A percentile compares a stretch with the other conserved stretches of the same genome.
Evolutionary conservation across 2,797 vertebrate genomes (phyloP).

Genomic region (Danio tinwini): DNA sequence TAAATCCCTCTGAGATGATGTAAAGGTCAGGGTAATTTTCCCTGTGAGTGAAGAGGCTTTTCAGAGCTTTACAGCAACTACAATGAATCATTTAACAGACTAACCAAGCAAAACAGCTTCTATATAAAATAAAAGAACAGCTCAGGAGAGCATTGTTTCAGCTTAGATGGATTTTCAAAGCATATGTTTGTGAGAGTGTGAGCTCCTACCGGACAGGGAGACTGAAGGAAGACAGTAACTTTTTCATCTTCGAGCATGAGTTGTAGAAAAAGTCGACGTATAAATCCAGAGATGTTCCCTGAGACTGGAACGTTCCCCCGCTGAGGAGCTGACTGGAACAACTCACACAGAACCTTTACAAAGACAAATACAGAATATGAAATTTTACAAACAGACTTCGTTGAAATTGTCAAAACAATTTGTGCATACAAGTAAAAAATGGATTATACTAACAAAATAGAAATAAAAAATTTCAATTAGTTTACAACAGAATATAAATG

Average conservation of each 20-base stretch:
- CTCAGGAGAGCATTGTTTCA: constrained; percentile 12
- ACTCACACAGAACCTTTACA: constrained; percentile 95
- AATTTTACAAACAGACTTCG: too few species aligned
- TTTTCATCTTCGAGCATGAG: constrained; percentile 99
- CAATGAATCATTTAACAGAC: constrained; percentile 43
- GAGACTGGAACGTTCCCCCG: constrained; percentile 91
- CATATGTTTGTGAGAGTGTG: neutral
- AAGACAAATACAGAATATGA: neutral
- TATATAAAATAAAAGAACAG: constrained; percentile 13
- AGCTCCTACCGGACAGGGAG: constrained; percentile 91
- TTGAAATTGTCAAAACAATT: too few species aligned
- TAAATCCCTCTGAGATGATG: constrained; percentile 44
- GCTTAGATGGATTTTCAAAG: constrained; percentile 2
- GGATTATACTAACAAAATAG: too few species aligned
- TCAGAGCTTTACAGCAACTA: constrained; percentile 25
- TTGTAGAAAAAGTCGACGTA: constrained; percentile 95
- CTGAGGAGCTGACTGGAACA: constrained; percentile 97
- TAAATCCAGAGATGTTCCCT: constrained; percentile 98
- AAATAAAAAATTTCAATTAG: too few species aligned
- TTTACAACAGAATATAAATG: too few species aligned
- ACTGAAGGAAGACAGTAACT: constrained; percentile 98
- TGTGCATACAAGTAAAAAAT: too few species aligned
- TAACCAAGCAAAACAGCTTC: constrained; percentile 12
- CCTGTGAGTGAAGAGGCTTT: constrained; percentile 29
- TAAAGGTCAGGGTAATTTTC: constrained; percentile 38